Evolutionary conservation across 2,888 invertebrate genomes (phyloP).

Genomic region (Margaritifera margaritifera): DNA sequence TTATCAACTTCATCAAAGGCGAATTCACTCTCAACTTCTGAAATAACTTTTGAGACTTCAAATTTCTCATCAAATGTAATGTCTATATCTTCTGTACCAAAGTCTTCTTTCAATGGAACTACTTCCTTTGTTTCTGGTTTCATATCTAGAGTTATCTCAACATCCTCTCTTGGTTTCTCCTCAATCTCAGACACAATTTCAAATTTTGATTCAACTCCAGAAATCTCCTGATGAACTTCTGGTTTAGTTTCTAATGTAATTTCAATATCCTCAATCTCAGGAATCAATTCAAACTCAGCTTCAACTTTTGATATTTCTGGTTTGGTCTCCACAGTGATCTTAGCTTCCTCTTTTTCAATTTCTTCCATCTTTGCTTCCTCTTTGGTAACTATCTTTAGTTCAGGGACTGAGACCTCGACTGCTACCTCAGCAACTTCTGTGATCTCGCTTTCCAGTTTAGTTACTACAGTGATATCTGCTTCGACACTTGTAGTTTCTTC

Average conservation of each 20-base stretch:
- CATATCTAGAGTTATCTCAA: slow-evolving; percentile 3
- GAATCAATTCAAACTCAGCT: slow-evolving; percentile 11
- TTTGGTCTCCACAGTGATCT: slow-evolving; percentile 27
- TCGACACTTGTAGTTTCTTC: slow-evolving; percentile 12
- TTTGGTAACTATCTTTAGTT: slow-evolving; percentile 2
- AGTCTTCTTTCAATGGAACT: neutral
- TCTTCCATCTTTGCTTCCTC: slow-evolving; percentile 9
- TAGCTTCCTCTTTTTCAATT: slow-evolving; percentile 8
- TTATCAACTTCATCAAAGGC: slow-evolving; percentile 1
- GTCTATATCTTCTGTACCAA: neutral
- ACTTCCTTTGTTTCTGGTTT: neutral
- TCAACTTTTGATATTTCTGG: slow-evolving; percentile 2
- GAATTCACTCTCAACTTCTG: neutral
- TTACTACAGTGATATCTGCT: slow-evolving; percentile 21
- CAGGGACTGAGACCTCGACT: slow-evolving; percentile 9
- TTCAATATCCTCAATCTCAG: slow-evolving; percentile 3
- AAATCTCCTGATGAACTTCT: neutral
- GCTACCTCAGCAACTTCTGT: slow-evolving; percentile 11
- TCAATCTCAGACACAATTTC: slow-evolving; percentile 11
- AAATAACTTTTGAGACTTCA: neutral
- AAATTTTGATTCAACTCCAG: slow-evolving; percentile 67
- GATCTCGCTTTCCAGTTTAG: slow-evolving; percentile 22
- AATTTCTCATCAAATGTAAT: slow-evolving; percentile 7
- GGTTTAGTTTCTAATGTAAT: neutral
- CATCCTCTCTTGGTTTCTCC: neutral